Conservation (phyloP, 1,140 invertebrate genomes). For the Calycopis cecrops region DNA sequence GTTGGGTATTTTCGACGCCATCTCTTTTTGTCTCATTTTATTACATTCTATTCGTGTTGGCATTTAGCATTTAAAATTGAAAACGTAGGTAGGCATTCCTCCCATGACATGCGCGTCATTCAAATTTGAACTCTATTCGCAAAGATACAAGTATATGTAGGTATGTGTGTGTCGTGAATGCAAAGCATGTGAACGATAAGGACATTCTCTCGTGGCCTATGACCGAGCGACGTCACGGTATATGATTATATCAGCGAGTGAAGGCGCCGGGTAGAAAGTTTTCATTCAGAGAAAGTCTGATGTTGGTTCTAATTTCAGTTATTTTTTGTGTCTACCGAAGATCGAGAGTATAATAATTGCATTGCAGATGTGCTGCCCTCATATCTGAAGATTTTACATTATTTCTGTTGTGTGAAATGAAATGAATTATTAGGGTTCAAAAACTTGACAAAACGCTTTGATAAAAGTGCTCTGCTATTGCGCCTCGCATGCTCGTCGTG, state of each 20-base stretch:
- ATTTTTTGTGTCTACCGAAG: too few relatives aligned
- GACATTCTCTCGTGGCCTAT: conserved; percentile 29
- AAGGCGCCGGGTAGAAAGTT: too few relatives aligned
- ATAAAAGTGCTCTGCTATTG: too few relatives aligned
- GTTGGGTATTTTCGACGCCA: not conserved
- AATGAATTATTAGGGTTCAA: too few relatives aligned
- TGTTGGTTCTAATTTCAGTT: too few relatives aligned
- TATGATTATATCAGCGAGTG: conserved; percentile 18
- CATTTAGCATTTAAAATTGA: conserved; percentile 8
- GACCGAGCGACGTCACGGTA: conserved; percentile 21
- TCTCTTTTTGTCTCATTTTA: not conserved
- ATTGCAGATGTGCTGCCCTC: too few relatives aligned
- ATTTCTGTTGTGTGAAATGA: too few relatives aligned
- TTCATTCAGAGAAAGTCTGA: too few relatives aligned
- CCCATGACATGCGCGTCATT: not conserved
- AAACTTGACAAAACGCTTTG: too few relatives aligned
- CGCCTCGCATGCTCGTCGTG: too few relatives aligned
- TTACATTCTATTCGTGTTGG: not conserved
- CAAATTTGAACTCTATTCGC: not conserved
- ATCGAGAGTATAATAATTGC: too few relatives aligned
- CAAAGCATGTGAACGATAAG: conserved; percentile 12
- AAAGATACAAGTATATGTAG: not conserved
- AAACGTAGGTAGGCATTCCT: conserved; percentile 4
- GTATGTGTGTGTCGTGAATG: not conserved
- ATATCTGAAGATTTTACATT: too few relatives aligned